Percentiles rank a stretch among this genome's conserved stretches.
phyloP scores from a whole-genome alignment of 1,140 invertebrate genomes.

The Chrysomallon squamiferum region DNA sequence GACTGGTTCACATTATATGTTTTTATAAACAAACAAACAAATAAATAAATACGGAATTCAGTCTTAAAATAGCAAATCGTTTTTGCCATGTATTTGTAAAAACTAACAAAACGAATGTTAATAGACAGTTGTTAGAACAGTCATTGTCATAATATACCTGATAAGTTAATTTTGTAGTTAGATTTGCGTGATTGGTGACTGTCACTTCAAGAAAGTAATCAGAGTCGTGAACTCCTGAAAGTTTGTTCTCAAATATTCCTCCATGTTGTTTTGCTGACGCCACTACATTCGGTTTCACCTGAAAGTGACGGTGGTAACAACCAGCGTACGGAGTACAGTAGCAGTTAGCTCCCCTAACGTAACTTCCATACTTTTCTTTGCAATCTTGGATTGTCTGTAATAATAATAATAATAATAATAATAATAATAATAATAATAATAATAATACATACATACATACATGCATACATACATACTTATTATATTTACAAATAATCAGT shows the following conservation, averaged over 20 bases:
- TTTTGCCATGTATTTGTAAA: background rate
- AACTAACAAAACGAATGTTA: background rate
- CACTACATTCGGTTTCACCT: slow-evolving; percentile 22
- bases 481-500: no score
- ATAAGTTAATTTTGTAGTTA: slow-evolving; percentile 18
- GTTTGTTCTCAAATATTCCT: slow-evolving; percentile 21
- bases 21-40: no score
- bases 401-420: background rate
- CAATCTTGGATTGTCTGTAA: slow-evolving; percentile 21
- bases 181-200: slow-evolving; percentile 31
- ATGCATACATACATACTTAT: no score
- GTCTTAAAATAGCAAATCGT: no score
- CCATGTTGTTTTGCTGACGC: slow-evolving; percentile 5
- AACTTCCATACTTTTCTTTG: slow-evolving; percentile 17
- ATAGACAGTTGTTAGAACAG: background rate
- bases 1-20: no score
- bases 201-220: slow-evolving; percentile 37
- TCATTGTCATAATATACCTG: slow-evolving; percentile 22
- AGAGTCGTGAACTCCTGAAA: slow-evolving; percentile 30
- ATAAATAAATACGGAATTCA: no score
- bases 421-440: no score
- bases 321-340: slow-evolving; percentile 28
- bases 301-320: slow-evolving; percentile 33
- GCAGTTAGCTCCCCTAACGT: slow-evolving; percentile 24
- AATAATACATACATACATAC: no score